Conservation (phyloP, 1,140 invertebrate species). For the Cotesia chilonis region DNA sequence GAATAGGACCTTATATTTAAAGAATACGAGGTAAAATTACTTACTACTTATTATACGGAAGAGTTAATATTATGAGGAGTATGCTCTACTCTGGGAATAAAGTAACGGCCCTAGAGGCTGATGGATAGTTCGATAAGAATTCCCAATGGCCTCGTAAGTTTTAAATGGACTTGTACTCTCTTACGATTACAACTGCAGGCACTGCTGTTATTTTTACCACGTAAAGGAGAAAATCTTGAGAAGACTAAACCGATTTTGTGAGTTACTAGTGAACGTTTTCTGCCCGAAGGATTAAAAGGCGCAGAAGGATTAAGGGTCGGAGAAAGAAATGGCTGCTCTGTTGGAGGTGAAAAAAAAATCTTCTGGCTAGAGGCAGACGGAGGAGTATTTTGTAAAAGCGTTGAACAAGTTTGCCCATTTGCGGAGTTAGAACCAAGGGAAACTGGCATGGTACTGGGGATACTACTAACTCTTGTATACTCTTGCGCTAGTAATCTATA, state of each 20-base stretch:
- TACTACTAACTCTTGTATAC: slow-evolving; percentile 20
- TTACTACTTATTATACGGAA: background rate
- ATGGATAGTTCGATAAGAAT: slow-evolving; percentile 17
- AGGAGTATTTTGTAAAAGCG: slow-evolving; percentile 30
- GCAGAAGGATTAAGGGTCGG: background rate
- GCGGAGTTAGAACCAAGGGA: slow-evolving; percentile 29
- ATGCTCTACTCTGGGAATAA: background rate
- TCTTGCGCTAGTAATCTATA: slow-evolving; percentile 26
- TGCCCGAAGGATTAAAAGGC: background rate
- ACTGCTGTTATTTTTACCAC: too few relatives aligned
- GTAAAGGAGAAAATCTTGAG: slow-evolving; percentile 1
- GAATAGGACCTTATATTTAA: too few relatives aligned
- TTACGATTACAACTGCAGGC: background rate
- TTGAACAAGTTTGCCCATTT: slow-evolving; percentile 34
- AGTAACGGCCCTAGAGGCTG: background rate
- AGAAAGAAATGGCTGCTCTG: background rate
- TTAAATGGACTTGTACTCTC: background rate
- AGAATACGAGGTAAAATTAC: too few relatives aligned
- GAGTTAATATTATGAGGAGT: slow-evolving; percentile 4
- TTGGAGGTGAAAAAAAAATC: background rate
- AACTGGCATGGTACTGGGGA: slow-evolving; percentile 9
- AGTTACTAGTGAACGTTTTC: background rate
- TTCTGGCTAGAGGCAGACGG: too few relatives aligned
- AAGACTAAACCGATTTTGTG: slow-evolving; percentile 20
- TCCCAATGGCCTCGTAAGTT: slow-evolving; percentile 3